These are phyloP conservation scores for Halisarca cf. caerulea DNA, from an alignment of 37 sponge, comb jelly and placozoan species.

Conservation along the genomic window DNA sequence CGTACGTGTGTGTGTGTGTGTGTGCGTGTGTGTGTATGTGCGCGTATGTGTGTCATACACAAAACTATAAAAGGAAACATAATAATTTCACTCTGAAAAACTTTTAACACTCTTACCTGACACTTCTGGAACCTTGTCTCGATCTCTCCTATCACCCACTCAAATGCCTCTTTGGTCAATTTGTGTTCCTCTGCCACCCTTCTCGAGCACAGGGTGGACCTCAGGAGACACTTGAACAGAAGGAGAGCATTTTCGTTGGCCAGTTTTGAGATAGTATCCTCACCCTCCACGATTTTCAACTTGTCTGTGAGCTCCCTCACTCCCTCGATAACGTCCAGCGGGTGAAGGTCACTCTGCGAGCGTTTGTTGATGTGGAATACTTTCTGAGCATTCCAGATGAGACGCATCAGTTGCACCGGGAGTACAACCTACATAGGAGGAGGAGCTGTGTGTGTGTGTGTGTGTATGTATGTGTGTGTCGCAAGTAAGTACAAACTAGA, in stretches of 20 bases:
- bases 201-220: constrained; percentile 82
- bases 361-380: constrained; percentile 87
- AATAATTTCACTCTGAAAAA: no score
- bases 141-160: constrained; percentile 98
- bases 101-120: constrained; percentile 54
- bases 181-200: constrained; percentile 89
- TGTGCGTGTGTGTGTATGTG: not conserved
- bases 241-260: constrained; percentile 97
- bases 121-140: constrained; percentile 91
- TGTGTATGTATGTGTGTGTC: not conserved
- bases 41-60: no score
- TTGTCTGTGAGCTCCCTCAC: constrained; percentile 80
- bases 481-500: no score
- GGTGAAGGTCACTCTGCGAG: constrained; percentile 84
- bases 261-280: constrained; percentile 79
- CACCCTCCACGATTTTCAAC: constrained; percentile 92
- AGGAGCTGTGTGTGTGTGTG: not conserved
- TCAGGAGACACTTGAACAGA: constrained; percentile 86
- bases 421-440: constrained; percentile 68
- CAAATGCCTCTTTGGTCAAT: constrained; percentile 91
- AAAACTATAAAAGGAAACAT: no score
- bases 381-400: constrained; percentile 99
- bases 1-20: not conserved
- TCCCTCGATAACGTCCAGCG: constrained; percentile 84
- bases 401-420: constrained; percentile 88